A percentile compares a stretch with the other conserved stretches of the same genome.
Evolutionary conservation across 2,113 vertebrate genomes (phyloP).

Genomic region (Chloebia gouldiae): DNA sequence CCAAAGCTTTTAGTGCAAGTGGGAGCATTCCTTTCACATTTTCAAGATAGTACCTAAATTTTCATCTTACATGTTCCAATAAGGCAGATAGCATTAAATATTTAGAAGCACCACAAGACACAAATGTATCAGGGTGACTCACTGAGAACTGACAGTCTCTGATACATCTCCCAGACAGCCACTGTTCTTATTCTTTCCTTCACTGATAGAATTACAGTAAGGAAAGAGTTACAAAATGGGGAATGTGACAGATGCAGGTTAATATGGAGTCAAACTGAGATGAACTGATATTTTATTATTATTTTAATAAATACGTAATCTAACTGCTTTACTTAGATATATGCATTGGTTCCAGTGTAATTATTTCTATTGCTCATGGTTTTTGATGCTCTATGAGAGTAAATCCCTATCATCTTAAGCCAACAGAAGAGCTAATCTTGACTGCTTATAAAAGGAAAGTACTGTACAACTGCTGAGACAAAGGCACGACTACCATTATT

Average conservation of each 20-base stretch:
- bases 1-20: background rate
- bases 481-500: background rate
- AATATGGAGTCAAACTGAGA: constrained; percentile 44
- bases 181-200: background rate
- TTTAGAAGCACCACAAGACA: background rate
- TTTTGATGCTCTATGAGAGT: constrained; percentile 41
- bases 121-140: background rate
- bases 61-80: background rate
- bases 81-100: background rate
- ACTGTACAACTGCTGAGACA: background rate
- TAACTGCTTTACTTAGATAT: constrained; percentile 46
- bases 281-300: constrained; percentile 53
- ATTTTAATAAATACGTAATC: constrained; percentile 72
- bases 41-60: background rate
- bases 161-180: background rate
- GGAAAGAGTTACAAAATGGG: constrained; percentile 32
- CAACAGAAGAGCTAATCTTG: background rate
- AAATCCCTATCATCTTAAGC: constrained; percentile 13
- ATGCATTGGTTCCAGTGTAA: constrained; percentile 44
- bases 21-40: background rate
- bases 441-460: background rate
- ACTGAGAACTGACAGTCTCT: background rate
- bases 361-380: constrained; percentile 37
- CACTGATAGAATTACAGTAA: background rate
- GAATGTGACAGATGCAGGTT: constrained; percentile 14